A percentile compares a stretch with the other conserved stretches of the same genome.
Evolutionary conservation across 2,888 invertebrate genomes (phyloP).

Genomic region (Falcaria lacertinaria): DNA sequence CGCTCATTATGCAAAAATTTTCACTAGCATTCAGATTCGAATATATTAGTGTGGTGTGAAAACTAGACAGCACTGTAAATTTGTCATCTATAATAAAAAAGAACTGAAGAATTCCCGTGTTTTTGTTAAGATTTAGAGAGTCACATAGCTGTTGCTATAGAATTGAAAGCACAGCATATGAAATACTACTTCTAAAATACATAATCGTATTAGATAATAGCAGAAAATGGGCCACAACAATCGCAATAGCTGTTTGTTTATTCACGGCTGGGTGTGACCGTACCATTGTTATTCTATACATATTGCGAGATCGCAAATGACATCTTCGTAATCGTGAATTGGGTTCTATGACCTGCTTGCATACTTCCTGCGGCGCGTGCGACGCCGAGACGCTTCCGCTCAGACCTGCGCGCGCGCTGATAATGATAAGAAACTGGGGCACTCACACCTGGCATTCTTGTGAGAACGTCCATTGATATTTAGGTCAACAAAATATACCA

Average conservation of each 20-base stretch:
- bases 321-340: constrained; percentile 49
- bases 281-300: constrained; percentile 44
- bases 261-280: constrained; percentile 46
- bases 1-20: too few species aligned
- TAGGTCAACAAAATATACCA: background rate
- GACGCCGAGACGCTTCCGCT: constrained; percentile 59
- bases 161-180: constrained; percentile 1
- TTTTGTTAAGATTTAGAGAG: too few species aligned
- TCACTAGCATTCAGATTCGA: too few species aligned
- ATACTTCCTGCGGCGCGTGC: constrained; percentile 52
- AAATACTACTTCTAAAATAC: constrained; percentile 9
- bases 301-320: constrained; percentile 48
- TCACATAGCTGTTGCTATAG: constrained; percentile 8
- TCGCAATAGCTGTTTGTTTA: constrained; percentile 45
- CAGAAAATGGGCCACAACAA: constrained; percentile 38
- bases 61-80: too few species aligned
- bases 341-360: constrained; percentile 61
- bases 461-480: background rate
- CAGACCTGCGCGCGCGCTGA: constrained; percentile 36
- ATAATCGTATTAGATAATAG: constrained; percentile 35
- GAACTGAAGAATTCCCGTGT: too few species aligned
- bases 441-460: constrained; percentile 19
- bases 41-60: too few species aligned
- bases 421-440: constrained; percentile 45
- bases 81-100: too few species aligned